A percentile compares a stretch with the other conserved stretches of the same genome.
Conservation (phyloP, 2,888 invertebrate species). For the Lasius fuliginosus region DNA sequence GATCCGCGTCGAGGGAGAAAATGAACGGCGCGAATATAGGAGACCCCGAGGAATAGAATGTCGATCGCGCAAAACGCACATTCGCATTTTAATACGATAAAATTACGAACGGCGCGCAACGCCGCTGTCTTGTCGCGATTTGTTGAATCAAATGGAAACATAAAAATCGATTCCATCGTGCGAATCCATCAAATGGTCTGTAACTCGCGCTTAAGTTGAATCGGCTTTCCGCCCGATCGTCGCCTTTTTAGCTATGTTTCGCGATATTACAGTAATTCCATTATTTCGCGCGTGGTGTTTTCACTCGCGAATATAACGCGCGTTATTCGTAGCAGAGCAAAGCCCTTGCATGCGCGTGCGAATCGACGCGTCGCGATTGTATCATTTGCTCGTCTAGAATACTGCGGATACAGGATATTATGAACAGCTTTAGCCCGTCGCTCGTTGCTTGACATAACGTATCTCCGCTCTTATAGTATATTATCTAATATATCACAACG, state of each 20-base stretch:
- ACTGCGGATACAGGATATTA: constrained; percentile 6
- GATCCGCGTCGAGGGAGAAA: background rate
- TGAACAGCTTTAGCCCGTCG: background rate
- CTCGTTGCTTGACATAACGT: constrained; percentile 20
- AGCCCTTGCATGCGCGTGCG: background rate
- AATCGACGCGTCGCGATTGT: background rate
- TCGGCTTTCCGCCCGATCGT: background rate
- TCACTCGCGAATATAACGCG: constrained; percentile 3
- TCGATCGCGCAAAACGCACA: constrained; percentile 4
- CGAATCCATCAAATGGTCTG: background rate
- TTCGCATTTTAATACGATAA: constrained; percentile 29
- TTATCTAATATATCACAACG: background rate
- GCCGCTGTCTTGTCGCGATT: background rate
- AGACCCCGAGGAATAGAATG: background rate
- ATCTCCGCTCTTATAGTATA: background rate
- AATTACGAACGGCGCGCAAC: constrained; percentile 13
- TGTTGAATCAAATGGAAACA: background rate
- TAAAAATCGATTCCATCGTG: background rate
- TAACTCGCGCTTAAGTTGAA: background rate
- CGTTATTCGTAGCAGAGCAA: background rate
- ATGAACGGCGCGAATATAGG: constrained; percentile 47
- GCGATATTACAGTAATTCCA: background rate
- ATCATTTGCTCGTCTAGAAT: background rate
- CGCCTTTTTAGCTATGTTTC: background rate
- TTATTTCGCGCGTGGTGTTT: constrained; percentile 17